These are phyloP conservation scores for Pangasius macronema DNA, from an alignment of 2,797 vertebrate species.

Conservation along the genomic window DNA sequence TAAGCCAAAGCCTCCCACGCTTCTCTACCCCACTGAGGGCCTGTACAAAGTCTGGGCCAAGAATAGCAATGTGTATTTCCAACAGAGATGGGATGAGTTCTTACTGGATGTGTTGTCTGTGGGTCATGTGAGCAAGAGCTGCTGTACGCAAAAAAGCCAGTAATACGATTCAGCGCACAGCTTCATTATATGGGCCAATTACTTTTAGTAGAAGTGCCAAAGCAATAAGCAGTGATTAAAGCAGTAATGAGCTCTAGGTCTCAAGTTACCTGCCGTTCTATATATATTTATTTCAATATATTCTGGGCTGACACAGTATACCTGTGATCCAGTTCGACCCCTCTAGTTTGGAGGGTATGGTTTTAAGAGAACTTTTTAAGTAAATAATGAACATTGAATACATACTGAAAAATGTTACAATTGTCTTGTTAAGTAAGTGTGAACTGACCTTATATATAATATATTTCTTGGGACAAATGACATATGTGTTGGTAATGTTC, in stretches of 20 bases:
- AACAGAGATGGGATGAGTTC: constrained; percentile 18
- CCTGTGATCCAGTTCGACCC: background rate
- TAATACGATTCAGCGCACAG: constrained; percentile 26
- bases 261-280: constrained; percentile 4
- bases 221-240: constrained; percentile 28
- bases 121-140: constrained; percentile 32
- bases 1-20: constrained; percentile 8
- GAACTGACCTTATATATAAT: no score
- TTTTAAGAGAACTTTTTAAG: background rate
- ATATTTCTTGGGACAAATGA: no score
- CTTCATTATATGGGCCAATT: constrained; percentile 27
- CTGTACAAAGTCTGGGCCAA: constrained; percentile 3
- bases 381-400: no score
- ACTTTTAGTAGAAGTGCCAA: constrained; percentile 8
- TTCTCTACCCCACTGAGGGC: constrained; percentile 15
- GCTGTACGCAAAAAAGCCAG: constrained; percentile 13
- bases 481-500: background rate
- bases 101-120: constrained; percentile 2
- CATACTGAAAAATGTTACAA: no score
- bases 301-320: background rate
- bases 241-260: constrained; percentile 22
- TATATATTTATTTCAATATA: background rate
- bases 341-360: background rate
- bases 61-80: background rate
- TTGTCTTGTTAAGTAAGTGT: background rate